Evolutionary conservation across 2,113 vertebrate species (phyloP).

Genomic region (Aplodontia rufa): DNA sequence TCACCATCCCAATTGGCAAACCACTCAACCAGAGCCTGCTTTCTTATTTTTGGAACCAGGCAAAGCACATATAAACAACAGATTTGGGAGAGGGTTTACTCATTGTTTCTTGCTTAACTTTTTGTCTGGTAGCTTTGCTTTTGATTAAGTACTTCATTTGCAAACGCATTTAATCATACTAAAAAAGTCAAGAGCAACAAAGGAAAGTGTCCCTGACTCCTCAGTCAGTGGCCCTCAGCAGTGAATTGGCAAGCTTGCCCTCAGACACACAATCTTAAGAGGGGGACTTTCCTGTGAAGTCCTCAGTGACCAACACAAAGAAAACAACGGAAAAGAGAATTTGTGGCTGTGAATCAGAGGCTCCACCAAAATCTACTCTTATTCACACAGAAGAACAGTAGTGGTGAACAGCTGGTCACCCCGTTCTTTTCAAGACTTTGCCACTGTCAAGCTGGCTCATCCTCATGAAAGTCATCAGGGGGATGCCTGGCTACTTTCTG

Average conservation of each 20-base stretch:
- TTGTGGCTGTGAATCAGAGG: constrained; percentile 62
- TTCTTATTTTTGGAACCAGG: background rate
- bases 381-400: background rate
- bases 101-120: background rate
- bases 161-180: background rate
- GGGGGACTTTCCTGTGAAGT: constrained; percentile 63
- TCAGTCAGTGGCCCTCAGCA: background rate
- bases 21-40: background rate
- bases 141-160: background rate
- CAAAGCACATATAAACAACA: background rate
- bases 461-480: background rate
- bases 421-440: background rate
- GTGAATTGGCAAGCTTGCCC: background rate
- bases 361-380: constrained; percentile 29
- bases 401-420: background rate
- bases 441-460: background rate
- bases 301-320: constrained; percentile 18
- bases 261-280: background rate
- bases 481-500: no score
- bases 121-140: background rate
- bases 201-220: background rate
- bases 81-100: background rate
- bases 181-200: background rate
- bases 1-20: background rate
- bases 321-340: constrained; percentile 51